phyloP scores from a whole-genome alignment of 2,888 invertebrate species.

The Campoplex nolae region DNA sequence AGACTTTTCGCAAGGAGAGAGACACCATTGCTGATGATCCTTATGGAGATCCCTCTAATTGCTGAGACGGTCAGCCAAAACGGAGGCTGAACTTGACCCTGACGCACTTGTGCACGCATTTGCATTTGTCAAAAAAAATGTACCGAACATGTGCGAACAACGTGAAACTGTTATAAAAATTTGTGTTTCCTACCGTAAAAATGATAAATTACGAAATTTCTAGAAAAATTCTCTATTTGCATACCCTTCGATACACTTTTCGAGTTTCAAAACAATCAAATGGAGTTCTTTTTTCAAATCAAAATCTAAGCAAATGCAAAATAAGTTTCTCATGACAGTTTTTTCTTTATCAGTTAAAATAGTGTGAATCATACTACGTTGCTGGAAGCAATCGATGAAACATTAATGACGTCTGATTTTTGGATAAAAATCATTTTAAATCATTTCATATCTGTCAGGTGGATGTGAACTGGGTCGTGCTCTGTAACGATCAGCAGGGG shows the following conservation, averaged over 20 bases:
- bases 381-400: background rate
- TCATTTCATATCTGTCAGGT: background rate
- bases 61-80: slow-evolving; percentile 49
- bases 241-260: background rate
- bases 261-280: background rate
- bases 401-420: background rate
- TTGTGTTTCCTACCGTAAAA: background rate
- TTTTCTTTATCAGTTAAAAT: background rate
- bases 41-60: slow-evolving; percentile 61
- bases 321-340: background rate
- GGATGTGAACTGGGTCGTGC: slow-evolving; percentile 64
- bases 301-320: background rate
- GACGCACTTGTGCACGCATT: slow-evolving; percentile 47
- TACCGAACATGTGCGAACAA: background rate
- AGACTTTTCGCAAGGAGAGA: slow-evolving; percentile 23
- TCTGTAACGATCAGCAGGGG: slow-evolving; percentile 33
- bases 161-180: background rate
- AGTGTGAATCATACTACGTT: background rate
- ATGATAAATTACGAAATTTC: background rate
- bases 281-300: too few relatives aligned
- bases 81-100: slow-evolving; percentile 50
- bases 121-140: slow-evolving; percentile 24
- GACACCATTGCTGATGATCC: slow-evolving; percentile 34
- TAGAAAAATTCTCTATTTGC: background rate
- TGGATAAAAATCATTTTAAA: background rate